Conservation (phyloP, 2,113 vertebrate genomes). For the Poeciliopsis prolifica region DNA sequence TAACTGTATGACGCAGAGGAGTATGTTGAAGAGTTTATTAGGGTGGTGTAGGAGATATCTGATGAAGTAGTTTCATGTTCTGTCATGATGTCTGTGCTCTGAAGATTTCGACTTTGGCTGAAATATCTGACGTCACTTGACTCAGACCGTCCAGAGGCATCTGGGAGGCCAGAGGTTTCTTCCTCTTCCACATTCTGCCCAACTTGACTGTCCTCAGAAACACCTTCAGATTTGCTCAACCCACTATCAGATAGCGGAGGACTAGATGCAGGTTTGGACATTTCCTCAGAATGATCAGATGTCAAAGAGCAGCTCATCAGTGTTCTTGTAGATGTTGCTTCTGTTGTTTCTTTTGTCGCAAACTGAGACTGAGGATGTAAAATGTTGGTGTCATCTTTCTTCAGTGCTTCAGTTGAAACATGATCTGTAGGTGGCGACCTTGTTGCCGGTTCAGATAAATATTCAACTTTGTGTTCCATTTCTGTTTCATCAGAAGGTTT, state of each 20-base stretch:
- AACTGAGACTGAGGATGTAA: slow-evolving; percentile 19
- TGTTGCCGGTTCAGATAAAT: slow-evolving; percentile 38
- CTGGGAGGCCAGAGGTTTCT: slow-evolving; percentile 28
- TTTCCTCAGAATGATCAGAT: slow-evolving; percentile 26
- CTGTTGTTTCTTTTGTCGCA: slow-evolving; percentile 25
- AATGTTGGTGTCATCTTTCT: slow-evolving; percentile 27
- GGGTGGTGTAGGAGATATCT: slow-evolving; percentile 71
- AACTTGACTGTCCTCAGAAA: slow-evolving; percentile 37
- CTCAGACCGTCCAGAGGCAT: slow-evolving; percentile 29
- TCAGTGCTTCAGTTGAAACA: slow-evolving; percentile 14
- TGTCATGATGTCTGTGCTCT: slow-evolving; percentile 37
- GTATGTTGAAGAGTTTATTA: slow-evolving; percentile 57
- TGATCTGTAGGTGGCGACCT: slow-evolving; percentile 27
- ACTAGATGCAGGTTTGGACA: slow-evolving; percentile 22
- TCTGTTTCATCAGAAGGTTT: slow-evolving; percentile 31
- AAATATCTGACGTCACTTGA: slow-evolving; percentile 47
- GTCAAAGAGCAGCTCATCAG: slow-evolving; percentile 30
- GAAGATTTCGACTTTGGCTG: slow-evolving; percentile 40
- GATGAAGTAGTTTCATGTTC: slow-evolving; percentile 68
- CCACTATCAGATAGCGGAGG: slow-evolving; percentile 50
- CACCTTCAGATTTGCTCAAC: slow-evolving; percentile 33
- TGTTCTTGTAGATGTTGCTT: slow-evolving; percentile 25
- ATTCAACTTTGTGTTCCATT: slow-evolving; percentile 14
- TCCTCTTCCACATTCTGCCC: slow-evolving; percentile 46
- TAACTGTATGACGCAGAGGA: slow-evolving; percentile 74